Percentiles rank a stretch among this genome's conserved stretches.
These are phyloP conservation scores for Dendronephthya gigantea DNA, from an alignment of 64 coral and sea anemone genomes.

Conservation along the genomic window DNA sequence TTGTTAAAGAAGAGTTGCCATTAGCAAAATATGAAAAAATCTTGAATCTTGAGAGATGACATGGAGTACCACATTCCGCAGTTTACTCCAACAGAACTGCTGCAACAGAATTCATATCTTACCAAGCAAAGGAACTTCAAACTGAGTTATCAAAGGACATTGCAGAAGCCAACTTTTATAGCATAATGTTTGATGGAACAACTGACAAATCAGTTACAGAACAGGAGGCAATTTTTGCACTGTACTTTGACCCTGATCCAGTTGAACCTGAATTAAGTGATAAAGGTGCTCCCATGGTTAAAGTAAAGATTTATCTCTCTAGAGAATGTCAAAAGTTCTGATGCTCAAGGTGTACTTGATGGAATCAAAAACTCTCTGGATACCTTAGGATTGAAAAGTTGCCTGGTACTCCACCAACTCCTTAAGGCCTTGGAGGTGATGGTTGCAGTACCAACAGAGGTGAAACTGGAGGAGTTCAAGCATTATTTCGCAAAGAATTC, in stretches of 20 bases:
- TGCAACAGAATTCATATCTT: conserved; percentile 44
- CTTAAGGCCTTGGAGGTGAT: conserved; percentile 38
- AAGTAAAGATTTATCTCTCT: conserved; percentile 34
- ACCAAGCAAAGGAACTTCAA: conserved; percentile 16
- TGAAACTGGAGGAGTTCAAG: conserved; percentile 31
- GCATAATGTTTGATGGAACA: conserved; percentile 39
- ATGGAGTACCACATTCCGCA: conserved; percentile 24
- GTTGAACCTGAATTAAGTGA: neutral
- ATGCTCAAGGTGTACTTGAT: conserved; percentile 21
- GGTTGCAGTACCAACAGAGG: conserved; percentile 43
- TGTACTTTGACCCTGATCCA: conserved; percentile 43
- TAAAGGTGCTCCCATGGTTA: conserved; percentile 26
- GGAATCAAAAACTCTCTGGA: conserved; percentile 22
- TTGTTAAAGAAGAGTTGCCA: conserved; percentile 46
- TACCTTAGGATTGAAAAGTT: neutral
- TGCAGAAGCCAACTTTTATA: conserved; percentile 37
- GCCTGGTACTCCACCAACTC: conserved; percentile 15
- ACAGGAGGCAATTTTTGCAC: conserved; percentile 39
- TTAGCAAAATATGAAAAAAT: conserved; percentile 45
- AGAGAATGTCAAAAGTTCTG: conserved; percentile 4
- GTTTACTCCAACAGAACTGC: conserved; percentile 17
- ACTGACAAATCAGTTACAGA: conserved; percentile 31
- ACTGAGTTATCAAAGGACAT: conserved; percentile 26
- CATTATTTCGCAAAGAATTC: conserved; percentile 23
- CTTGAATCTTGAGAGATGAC: conserved; percentile 29